A percentile compares a stretch with the other conserved stretches of the same genome.
Conservation (phyloP, 2,113 vertebrate genomes). For the Urocitellus parryii region DNA sequence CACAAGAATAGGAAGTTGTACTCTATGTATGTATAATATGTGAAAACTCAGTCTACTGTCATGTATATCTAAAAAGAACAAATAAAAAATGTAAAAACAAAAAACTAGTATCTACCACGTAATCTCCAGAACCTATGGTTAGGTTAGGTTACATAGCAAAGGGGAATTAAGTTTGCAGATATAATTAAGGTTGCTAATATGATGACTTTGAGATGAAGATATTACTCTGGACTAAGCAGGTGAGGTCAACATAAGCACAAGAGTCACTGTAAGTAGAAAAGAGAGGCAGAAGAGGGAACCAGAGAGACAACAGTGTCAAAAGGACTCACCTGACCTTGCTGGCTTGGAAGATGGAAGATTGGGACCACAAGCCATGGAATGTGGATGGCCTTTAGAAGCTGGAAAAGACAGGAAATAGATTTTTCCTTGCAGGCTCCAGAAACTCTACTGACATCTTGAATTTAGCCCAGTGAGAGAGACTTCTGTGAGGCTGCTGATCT, state of each 20-base stretch:
- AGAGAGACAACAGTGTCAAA: neutral
- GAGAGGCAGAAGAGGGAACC: neutral
- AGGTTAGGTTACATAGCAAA: neutral
- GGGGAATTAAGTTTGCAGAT: neutral
- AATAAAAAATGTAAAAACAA: too few relatives aligned
- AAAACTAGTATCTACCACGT: neutral
- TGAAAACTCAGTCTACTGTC: too few relatives aligned
- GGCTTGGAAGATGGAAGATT: neutral
- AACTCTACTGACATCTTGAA: neutral
- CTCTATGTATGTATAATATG: too few relatives aligned
- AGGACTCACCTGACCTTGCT: neutral
- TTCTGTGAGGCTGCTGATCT: neutral
- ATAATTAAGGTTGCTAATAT: neutral
- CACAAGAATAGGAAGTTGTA: too few relatives aligned
- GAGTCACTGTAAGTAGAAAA: neutral
- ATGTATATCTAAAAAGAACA: too few relatives aligned
- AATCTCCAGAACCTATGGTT: neutral
- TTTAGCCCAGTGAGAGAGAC: neutral
- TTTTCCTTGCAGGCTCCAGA: neutral
- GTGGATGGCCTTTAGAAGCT: neutral
- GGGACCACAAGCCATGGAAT: neutral
- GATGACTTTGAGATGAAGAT: neutral
- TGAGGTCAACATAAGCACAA: neutral
- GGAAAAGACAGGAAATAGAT: neutral
- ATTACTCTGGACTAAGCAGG: neutral